Conservation (phyloP, 92 coral and sea anemone species). For the Epizoanthus ramosus region DNA sequence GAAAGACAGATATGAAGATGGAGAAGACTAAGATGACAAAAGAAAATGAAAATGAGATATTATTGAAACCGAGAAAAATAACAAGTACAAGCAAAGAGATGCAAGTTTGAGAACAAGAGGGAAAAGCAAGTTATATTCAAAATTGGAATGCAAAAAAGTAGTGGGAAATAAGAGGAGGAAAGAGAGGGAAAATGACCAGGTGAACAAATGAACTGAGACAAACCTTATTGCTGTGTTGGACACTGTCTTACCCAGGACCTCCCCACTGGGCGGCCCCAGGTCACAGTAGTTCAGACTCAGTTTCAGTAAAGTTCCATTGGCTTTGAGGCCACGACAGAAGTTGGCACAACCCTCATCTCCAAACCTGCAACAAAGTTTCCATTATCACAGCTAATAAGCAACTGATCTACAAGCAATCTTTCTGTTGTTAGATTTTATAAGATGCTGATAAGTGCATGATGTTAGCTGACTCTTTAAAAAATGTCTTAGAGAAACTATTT, state of each 20-base stretch:
- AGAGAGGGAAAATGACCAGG: neutral
- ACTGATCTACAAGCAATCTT: neutral
- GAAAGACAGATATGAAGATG: too few species aligned
- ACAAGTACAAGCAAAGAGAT: too few species aligned
- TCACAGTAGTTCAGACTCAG: slow-evolving; percentile 92
- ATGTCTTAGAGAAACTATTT: too few species aligned
- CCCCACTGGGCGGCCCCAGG: slow-evolving; percentile 92
- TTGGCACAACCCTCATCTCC: slow-evolving; percentile 98
- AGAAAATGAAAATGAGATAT: too few species aligned
- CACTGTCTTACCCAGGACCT: slow-evolving; percentile 81
- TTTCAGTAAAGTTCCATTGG: slow-evolving; percentile 82
- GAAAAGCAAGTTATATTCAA: too few species aligned
- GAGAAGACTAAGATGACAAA: too few species aligned
- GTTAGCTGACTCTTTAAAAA: too few species aligned
- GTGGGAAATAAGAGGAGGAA: neutral
- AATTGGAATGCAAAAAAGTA: neutral
- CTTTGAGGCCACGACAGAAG: slow-evolving; percentile 89
- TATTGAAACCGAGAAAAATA: too few species aligned
- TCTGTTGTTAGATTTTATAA: neutral
- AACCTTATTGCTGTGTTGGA: slow-evolving; percentile 92
- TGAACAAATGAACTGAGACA: neutral
- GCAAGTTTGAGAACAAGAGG: too few species aligned
- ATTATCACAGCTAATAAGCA: neutral
- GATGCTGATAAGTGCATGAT: neutral
- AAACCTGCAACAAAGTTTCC: slow-evolving; percentile 59